A percentile compares a stretch with the other conserved stretches of the same genome.
These are phyloP conservation scores for Tridacna gigas DNA, from an alignment of 2,888 invertebrate species.

Conservation along the genomic window DNA sequence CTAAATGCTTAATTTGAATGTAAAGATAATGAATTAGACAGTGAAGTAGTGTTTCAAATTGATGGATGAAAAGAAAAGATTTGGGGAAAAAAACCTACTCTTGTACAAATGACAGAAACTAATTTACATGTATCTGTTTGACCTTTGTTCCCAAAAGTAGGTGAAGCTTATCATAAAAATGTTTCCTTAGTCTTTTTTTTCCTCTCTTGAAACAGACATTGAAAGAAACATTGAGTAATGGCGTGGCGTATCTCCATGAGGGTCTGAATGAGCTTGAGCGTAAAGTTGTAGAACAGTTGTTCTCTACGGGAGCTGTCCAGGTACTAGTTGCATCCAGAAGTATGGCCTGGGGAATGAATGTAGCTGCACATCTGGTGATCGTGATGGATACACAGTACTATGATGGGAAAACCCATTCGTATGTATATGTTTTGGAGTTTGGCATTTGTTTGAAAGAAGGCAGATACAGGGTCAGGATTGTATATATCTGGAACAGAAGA, in stretches of 20 bases:
- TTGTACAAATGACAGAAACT: too few species aligned
- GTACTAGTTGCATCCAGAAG: constrained; percentile 96
- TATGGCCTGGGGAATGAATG: constrained; percentile 95
- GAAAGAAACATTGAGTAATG: constrained; percentile 95
- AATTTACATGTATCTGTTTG: too few species aligned
- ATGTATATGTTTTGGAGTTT: constrained; percentile 52
- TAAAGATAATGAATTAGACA: too few species aligned
- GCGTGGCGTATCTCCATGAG: constrained; percentile 99
- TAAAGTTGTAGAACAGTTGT: constrained; percentile 95
- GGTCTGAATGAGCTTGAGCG: constrained; percentile 94
- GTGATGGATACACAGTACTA: constrained; percentile 98
- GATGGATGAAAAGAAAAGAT: too few species aligned
- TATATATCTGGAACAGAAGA: too few species aligned
- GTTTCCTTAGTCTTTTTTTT: neutral
- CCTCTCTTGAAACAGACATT: constrained; percentile 88
- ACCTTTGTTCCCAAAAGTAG: too few species aligned
- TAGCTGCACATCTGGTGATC: constrained; percentile 96
- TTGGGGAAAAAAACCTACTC: too few species aligned
- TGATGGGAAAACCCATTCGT: constrained; percentile 89
- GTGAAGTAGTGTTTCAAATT: too few species aligned
- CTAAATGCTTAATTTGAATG: too few species aligned
- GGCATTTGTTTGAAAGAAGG: too few species aligned
- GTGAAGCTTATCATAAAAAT: too few species aligned
- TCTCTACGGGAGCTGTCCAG: constrained; percentile 95
- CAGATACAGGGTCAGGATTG: too few species aligned